Conservation (phyloP, 2,113 vertebrate genomes). For the Apodemus sylvaticus region DNA sequence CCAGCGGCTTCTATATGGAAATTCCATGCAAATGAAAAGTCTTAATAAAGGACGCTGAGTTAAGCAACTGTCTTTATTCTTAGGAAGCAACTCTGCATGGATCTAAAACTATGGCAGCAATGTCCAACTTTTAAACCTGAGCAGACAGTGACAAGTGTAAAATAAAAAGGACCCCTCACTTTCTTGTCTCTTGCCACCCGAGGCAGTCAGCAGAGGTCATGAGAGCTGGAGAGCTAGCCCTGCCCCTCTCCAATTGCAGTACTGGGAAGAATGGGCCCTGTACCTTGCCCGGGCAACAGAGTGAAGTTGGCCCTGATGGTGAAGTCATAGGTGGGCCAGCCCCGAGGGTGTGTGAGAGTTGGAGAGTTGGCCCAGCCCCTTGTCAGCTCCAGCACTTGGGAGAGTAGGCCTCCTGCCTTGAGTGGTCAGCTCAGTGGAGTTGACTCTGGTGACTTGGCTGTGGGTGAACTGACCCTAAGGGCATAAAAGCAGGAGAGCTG, state of each 20-base stretch:
- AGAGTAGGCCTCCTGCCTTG: neutral
- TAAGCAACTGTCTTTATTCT: slow-evolving; percentile 37
- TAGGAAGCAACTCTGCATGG: neutral
- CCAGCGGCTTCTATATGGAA: neutral
- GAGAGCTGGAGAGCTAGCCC: neutral
- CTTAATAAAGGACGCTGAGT: neutral
- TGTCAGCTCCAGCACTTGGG: neutral
- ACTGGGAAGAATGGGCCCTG: neutral
- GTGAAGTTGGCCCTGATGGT: neutral
- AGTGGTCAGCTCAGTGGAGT: too few relatives aligned
- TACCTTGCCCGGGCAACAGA: neutral
- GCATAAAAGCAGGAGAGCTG: too few relatives aligned
- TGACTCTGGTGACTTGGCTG: too few relatives aligned
- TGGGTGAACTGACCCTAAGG: too few relatives aligned
- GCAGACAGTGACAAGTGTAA: neutral
- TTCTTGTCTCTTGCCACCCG: neutral
- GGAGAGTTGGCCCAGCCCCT: neutral
- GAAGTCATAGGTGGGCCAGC: neutral
- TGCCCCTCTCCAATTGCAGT: neutral
- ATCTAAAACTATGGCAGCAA: neutral
- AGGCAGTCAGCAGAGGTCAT: neutral
- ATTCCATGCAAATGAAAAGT: neutral
- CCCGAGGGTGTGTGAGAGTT: neutral
- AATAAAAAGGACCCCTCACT: neutral
- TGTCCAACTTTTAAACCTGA: neutral